A percentile compares a stretch with the other conserved stretches of the same genome.
Conservation (phyloP, 2,113 vertebrate species). For the Pantherophis guttatus region DNA sequence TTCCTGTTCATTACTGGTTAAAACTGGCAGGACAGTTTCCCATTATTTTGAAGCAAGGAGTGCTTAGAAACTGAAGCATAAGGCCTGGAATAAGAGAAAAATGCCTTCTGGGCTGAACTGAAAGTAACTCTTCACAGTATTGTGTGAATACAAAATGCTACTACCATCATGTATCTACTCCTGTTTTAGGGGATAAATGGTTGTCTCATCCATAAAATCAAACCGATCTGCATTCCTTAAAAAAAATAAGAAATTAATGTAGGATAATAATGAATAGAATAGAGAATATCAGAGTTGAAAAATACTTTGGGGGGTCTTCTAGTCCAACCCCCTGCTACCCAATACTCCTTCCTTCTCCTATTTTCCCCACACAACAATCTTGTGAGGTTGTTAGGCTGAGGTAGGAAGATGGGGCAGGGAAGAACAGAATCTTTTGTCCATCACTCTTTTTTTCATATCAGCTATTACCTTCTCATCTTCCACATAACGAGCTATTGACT, state of each 20-base stretch:
- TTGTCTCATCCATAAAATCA: neutral
- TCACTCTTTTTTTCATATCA: neutral
- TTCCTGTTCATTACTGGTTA: neutral
- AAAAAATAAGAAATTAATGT: neutral
- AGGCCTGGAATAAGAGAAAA: neutral
- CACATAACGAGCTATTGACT: constrained; percentile 19
- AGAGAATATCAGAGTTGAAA: no score
- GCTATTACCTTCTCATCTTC: neutral
- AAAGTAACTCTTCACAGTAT: neutral
- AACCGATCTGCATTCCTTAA: neutral
- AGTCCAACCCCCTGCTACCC: no score
- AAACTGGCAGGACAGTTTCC: neutral
- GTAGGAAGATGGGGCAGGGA: neutral
- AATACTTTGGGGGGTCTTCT: no score
- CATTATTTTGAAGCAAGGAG: neutral
- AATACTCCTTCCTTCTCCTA: no score
- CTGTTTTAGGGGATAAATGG: neutral
- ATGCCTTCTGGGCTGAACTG: neutral
- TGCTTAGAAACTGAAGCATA: neutral
- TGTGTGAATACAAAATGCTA: neutral
- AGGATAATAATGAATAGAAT: neutral
- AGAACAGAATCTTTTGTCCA: neutral
- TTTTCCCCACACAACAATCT: no score
- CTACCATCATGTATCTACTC: neutral
- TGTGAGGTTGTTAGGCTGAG: no score